phyloP scores from a whole-genome alignment of 2,113 vertebrate genomes.

The Pygoscelis antarcticus region DNA sequence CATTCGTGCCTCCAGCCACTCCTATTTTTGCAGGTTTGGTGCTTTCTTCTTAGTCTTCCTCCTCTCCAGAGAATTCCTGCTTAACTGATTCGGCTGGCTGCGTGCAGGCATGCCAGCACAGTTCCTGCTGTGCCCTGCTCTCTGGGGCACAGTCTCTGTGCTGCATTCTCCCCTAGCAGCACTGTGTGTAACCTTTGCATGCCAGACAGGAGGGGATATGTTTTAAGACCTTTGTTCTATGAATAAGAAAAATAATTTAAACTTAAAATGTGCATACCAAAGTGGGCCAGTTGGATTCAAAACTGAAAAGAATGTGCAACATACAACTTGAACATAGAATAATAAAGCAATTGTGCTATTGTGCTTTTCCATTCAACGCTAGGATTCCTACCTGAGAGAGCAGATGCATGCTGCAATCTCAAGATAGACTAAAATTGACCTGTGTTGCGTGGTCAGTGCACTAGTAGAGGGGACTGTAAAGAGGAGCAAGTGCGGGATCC shows the following conservation, averaged over 20 bases:
- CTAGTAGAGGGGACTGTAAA: not conserved
- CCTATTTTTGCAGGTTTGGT: not conserved
- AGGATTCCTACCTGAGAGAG: not conserved
- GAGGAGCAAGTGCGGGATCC: not conserved
- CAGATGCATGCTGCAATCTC: not conserved
- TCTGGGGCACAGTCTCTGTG: not conserved
- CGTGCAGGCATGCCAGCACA: not conserved
- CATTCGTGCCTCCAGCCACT: not conserved
- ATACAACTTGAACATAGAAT: not conserved
- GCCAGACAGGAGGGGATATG: not conserved
- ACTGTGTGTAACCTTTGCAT: not conserved
- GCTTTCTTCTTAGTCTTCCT: not conserved
- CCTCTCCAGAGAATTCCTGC: not conserved
- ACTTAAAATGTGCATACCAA: not conserved
- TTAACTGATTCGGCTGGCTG: not conserved
- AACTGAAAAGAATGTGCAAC: not conserved
- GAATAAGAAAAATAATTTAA: not conserved
- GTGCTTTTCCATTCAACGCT: not conserved
- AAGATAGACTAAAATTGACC: no score
- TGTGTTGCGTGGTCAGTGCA: not conserved
- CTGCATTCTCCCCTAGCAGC: not conserved
- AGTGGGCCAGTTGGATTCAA: not conserved
- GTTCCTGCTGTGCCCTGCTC: not conserved
- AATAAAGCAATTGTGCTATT: not conserved
- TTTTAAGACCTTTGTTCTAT: not conserved